Percentiles rank a stretch among this genome's conserved stretches.
Conservation (phyloP, 2,888 invertebrate genomes). For the Malachius bipustulatus region DNA sequence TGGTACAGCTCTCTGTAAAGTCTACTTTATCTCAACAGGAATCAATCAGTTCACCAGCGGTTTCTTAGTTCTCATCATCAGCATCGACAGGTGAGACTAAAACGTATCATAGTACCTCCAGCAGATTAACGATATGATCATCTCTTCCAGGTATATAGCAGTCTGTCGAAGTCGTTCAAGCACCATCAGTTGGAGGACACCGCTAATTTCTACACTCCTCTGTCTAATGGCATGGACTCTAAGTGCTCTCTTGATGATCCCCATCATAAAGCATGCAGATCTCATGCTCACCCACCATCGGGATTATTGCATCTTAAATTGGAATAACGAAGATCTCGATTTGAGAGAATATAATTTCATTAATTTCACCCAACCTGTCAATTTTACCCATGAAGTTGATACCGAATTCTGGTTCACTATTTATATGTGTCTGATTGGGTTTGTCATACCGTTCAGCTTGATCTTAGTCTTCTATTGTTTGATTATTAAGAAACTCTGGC, state of each 20-base stretch:
- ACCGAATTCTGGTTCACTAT: conserved; percentile 70
- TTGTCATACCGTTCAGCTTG: conserved; percentile 72
- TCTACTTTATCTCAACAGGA: not conserved
- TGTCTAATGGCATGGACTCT: not conserved
- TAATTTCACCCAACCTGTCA: too few relatives aligned
- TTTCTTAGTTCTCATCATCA: not conserved
- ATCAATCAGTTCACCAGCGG: not conserved
- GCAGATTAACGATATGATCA: too few relatives aligned
- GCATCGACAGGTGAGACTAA: too few relatives aligned
- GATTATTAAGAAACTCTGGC: conserved; percentile 75
- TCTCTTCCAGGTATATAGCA: too few relatives aligned
- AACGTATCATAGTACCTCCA: too few relatives aligned
- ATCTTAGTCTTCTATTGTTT: conserved; percentile 82
- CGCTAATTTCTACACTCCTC: not conserved
- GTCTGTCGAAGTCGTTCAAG: too few relatives aligned
- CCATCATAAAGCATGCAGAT: not conserved
- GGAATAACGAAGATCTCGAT: too few relatives aligned
- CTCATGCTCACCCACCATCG: not conserved
- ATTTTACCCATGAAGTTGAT: too few relatives aligned
- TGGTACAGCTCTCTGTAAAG: not conserved
- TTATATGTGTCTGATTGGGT: conserved; percentile 78
- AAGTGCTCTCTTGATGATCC: not conserved
- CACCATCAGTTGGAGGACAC: too few relatives aligned
- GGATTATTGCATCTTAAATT: too few relatives aligned
- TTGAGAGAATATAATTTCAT: too few relatives aligned